Conservation (phyloP, 2,113 vertebrate species). For the Heloderma charlesbogerti region DNA sequence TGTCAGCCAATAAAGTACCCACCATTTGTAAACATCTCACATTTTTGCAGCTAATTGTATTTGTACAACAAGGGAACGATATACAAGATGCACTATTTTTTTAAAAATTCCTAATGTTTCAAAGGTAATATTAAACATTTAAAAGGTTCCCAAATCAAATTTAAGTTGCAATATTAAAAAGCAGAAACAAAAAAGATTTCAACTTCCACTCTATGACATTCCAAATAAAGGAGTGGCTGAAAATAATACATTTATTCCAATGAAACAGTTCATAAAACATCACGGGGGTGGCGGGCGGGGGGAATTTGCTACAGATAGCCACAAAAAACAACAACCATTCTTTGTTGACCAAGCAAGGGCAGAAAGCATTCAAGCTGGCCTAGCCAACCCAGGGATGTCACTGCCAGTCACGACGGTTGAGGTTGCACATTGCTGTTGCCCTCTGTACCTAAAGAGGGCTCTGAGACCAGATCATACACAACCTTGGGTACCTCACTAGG, state of each 20-base stretch:
- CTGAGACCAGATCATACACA: neutral
- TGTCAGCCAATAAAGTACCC: neutral
- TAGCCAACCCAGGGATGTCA: neutral
- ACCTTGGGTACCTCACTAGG: neutral
- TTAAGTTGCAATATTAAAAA: neutral
- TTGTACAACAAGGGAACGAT: neutral
- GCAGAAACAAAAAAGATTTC: neutral
- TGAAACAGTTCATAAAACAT: neutral
- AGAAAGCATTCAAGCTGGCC: neutral
- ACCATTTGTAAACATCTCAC: constrained; percentile 14
- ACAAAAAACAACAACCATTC: neutral
- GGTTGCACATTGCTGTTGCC: neutral
- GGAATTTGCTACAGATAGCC: neutral
- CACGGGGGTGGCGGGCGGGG: too few relatives aligned
- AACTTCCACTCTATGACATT: neutral
- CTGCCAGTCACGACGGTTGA: neutral
- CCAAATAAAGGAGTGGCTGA: neutral
- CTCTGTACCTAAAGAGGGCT: neutral
- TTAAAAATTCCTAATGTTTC: neutral
- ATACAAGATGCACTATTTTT: neutral
- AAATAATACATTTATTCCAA: neutral
- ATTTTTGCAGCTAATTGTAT: constrained; percentile 26
- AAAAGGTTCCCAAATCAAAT: neutral
- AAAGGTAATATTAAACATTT: neutral
- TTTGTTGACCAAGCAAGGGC: neutral